These are phyloP conservation scores for Diuraphis noxia DNA, from an alignment of 1,140 invertebrate genomes.

Conservation along the genomic window DNA sequence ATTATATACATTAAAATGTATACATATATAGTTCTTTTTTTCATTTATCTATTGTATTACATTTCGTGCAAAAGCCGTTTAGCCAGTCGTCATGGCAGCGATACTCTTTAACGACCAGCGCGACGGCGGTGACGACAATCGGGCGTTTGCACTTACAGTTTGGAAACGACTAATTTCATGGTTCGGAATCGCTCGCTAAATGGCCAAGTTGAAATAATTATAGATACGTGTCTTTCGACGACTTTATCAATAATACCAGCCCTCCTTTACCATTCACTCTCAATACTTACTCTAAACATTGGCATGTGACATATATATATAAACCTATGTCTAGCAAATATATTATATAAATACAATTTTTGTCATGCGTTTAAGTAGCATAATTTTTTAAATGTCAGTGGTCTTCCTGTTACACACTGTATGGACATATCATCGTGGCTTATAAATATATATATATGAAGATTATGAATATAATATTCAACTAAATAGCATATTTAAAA, in stretches of 20 bases:
- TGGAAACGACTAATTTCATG: constrained; percentile 23
- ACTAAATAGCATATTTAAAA: too few relatives aligned
- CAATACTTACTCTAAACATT: neutral
- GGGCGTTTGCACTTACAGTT: neutral
- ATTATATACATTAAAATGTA: neutral
- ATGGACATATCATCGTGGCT: too few relatives aligned
- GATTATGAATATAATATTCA: too few relatives aligned
- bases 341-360: too few relatives aligned
- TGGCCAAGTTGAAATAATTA: neutral
- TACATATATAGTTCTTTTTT: neutral
- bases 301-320: neutral
- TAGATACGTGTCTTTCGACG: neutral
- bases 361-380: too few relatives aligned
- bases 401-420: too few relatives aligned
- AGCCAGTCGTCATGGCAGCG: neutral
- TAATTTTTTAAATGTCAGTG: too few relatives aligned
- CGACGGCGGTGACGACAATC: neutral
- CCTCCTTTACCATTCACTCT: neutral
- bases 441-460: too few relatives aligned
- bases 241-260: neutral
- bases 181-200: neutral
- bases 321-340: too few relatives aligned
- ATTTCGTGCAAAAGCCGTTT: neutral
- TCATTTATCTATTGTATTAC: neutral
- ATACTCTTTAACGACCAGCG: neutral